Evolutionary conservation across 2,113 vertebrate species (phyloP), one percentile per base, ranked within the genome.

Genomic region (Choloepus hoffmanni): DNA sequence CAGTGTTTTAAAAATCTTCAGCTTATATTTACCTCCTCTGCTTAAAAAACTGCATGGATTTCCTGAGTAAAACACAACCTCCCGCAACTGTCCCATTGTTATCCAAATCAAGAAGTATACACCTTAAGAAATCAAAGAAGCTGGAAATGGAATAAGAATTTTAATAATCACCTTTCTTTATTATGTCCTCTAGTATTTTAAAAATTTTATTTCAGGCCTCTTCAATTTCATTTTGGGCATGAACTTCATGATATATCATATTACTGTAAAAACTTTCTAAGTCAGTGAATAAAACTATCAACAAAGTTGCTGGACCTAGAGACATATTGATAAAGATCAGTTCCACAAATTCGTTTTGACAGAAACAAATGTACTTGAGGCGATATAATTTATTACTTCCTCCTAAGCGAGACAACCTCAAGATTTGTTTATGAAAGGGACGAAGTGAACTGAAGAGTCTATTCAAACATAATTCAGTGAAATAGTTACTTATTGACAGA

Each of bases 311-410:
- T 96, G 73, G 91, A 62, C 92, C 92, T 94, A 94, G 70, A 92
- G 93, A 97, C 60, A n/a, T 36, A 19, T 30, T 65, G 98, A 98
- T 98, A 98, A 96, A 48, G 73, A 98, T 98, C 98, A 92, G 94
- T 82, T 94, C 63, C 90, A 67, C 70, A 30, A 70, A 88, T 84
- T 50, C 33, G 4, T 93, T 92, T 86, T 97, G 97, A 97, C 97
- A 97, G 97, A 97, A 63, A 58, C 53, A 68, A 92, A 74, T 90
- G 95, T 48, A 96, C 92, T 90, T 88, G 89, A 96, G 67, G 85
- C 84, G 96, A 85, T 85, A 95, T 95, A 97, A 98, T 96, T 96
- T 92, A 97, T 95, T 79, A 94, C 96, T 98, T 97, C 96, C 97
- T 97, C 55, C 70, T 55, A 45, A 68, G 74, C 89, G 50, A 45